These are phyloP conservation scores for Drosophila leonis DNA, from an alignment of 2,888 invertebrate species.

Conservation along the genomic window DNA sequence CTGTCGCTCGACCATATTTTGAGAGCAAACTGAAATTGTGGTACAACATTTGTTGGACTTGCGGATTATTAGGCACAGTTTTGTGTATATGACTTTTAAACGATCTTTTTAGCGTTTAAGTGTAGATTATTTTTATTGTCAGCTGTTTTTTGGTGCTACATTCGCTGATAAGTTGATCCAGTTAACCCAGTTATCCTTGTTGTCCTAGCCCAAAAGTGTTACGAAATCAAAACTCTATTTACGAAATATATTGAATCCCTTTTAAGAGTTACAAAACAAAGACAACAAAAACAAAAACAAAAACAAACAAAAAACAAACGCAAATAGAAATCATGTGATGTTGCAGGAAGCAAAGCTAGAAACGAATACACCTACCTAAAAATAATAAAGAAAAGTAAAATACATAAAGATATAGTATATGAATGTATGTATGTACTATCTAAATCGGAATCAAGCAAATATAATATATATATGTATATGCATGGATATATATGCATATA, in stretches of 20 bases:
- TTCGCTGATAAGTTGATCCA: conserved; percentile 60
- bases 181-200: conserved; percentile 20
- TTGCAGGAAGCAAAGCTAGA: conserved; percentile 79
- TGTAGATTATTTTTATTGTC: conserved; percentile 70
- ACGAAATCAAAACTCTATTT: conserved; percentile 48
- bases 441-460: conserved; percentile 35
- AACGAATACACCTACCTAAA: conserved; percentile 78
- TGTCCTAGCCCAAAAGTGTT: conserved; percentile 41
- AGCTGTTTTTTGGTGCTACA: conserved; percentile 78
- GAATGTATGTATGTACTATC: conserved; percentile 31
- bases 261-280: conserved; percentile 19
- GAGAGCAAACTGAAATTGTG: conserved; percentile 2
- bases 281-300: conserved; percentile 21
- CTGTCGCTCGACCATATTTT: conserved; percentile 32
- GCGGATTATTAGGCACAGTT: conserved; percentile 32
- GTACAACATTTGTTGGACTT: conserved; percentile 27
- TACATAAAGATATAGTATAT: conserved; percentile 34
- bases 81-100: conserved; percentile 55
- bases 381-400: conserved; percentile 40
- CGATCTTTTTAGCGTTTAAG: conserved; percentile 67
- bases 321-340: conserved; percentile 71
- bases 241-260: conserved; percentile 39
- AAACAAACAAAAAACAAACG: conserved; percentile 19
- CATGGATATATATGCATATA: background rate
- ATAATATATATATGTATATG: background rate